phyloP scores from a whole-genome alignment of 2,888 invertebrate genomes.

The Melieria crassipennis region DNA sequence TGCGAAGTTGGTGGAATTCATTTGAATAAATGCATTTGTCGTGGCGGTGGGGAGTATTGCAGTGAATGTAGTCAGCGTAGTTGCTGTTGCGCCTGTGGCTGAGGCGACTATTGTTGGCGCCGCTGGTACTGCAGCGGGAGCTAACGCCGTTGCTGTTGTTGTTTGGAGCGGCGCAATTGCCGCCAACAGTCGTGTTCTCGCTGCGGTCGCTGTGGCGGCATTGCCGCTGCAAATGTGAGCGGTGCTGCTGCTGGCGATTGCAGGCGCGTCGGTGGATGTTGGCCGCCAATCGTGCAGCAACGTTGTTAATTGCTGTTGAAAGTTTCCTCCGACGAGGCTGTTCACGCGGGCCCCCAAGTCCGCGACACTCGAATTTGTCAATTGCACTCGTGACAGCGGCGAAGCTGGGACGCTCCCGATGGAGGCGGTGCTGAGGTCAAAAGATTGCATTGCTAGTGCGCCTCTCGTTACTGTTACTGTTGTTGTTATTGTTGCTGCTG shows the following conservation, averaged over 20 bases:
- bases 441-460: too few relatives aligned
- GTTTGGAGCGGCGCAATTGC: conserved; percentile 16
- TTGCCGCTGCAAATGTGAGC: neutral
- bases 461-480: too few relatives aligned
- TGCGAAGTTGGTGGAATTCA: neutral
- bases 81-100: neutral
- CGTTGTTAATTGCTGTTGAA: conserved; percentile 12
- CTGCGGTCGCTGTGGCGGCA: conserved; percentile 17
- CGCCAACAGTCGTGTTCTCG: conserved; percentile 6
- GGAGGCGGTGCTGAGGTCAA: neutral
- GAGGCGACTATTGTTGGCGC: conserved; percentile 11
- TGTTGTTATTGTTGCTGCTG: too few relatives aligned
- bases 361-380: neutral
- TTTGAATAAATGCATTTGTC: conserved; percentile 26
- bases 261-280: neutral
- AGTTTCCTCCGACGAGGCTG: conserved; percentile 2
- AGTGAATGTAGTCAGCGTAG: conserved; percentile 6
- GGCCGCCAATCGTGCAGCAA: conserved; percentile 12
- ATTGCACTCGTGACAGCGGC: neutral
- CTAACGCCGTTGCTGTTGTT: conserved; percentile 31
- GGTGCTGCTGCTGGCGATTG: neutral
- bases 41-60: conserved; percentile 1
- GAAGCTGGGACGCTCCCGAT: neutral
- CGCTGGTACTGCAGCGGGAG: conserved; percentile 13
- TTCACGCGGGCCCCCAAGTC: too few relatives aligned